Percentiles rank a stretch among this genome's conserved stretches.
phyloP scores from a whole-genome alignment of 1,140 invertebrate species.

The Anadara kagoshimensis region DNA sequence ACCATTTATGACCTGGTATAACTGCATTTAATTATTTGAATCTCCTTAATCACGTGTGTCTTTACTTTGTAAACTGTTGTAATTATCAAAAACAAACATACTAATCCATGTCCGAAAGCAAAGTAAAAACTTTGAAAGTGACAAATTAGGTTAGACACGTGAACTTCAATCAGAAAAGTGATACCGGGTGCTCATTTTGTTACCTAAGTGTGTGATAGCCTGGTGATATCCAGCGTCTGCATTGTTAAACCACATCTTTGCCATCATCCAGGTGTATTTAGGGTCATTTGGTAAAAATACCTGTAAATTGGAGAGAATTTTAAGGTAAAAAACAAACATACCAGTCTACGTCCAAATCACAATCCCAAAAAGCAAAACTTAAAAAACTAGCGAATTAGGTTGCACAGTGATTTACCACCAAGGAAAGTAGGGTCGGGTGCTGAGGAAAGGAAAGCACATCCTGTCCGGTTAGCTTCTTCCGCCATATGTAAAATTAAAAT shows the following conservation, averaged over 20 bases:
- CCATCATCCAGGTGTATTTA: conserved; percentile 73
- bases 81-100: too few species aligned
- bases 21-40: too few species aligned
- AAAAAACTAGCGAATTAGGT: not conserved
- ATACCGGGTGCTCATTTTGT: too few species aligned
- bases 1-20: too few species aligned
- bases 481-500: not conserved
- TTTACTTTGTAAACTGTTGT: too few species aligned
- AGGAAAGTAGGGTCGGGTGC: too few species aligned
- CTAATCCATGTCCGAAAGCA: too few species aligned
- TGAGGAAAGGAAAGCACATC: not conserved
- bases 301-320: conserved; percentile 50
- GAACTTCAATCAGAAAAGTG: too few species aligned
- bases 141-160: too few species aligned
- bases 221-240: conserved; percentile 74
- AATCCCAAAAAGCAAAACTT: not conserved
- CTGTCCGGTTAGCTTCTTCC: too few species aligned
- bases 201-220: conserved; percentile 70
- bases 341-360: not conserved
- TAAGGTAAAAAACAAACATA: not conserved
- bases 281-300: conserved; percentile 74
- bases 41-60: too few species aligned
- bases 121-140: too few species aligned
- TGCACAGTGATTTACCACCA: not conserved
- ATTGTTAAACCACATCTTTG: conserved; percentile 76